Conservation (phyloP, 2,113 vertebrate genomes). For the Meleagris gallopavo region DNA sequence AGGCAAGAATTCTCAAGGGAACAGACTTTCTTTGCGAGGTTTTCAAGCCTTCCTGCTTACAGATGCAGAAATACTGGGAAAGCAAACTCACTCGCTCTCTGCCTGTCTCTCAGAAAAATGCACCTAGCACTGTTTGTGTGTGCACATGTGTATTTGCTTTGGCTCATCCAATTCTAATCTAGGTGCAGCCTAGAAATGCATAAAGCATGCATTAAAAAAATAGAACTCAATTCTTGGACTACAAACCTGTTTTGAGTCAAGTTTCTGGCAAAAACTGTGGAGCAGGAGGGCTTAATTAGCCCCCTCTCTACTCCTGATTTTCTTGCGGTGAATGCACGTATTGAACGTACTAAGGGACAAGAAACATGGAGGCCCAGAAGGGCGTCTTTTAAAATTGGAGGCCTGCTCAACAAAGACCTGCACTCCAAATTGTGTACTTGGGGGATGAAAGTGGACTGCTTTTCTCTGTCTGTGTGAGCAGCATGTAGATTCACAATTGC, state of each 20-base stretch:
- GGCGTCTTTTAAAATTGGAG: not conserved
- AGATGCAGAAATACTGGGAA: conserved; percentile 54
- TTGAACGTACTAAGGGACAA: not conserved
- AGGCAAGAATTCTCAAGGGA: conserved; percentile 52
- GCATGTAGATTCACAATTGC: not conserved
- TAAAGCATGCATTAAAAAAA: not conserved
- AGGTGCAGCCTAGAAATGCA: conserved; percentile 18
- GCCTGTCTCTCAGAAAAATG: not conserved
- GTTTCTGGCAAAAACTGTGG: not conserved
- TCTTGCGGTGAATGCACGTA: not conserved
- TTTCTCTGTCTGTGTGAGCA: not conserved
- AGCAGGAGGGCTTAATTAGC: not conserved
- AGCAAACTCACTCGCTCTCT: not conserved
- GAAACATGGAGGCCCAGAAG: not conserved
- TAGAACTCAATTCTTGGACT: not conserved
- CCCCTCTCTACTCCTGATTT: not conserved
- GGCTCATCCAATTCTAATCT: not conserved
- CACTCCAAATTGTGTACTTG: not conserved
- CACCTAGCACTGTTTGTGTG: not conserved
- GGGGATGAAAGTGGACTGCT: not conserved
- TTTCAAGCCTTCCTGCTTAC: conserved; percentile 59
- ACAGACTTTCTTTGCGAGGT: conserved; percentile 47
- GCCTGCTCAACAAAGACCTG: not conserved
- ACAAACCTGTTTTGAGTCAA: not conserved
- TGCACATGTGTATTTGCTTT: conserved; percentile 17